Percentiles rank a stretch among this genome's conserved stretches.
Conservation (phyloP, 2,888 invertebrate species). For the Heteromurus nitidus region DNA sequence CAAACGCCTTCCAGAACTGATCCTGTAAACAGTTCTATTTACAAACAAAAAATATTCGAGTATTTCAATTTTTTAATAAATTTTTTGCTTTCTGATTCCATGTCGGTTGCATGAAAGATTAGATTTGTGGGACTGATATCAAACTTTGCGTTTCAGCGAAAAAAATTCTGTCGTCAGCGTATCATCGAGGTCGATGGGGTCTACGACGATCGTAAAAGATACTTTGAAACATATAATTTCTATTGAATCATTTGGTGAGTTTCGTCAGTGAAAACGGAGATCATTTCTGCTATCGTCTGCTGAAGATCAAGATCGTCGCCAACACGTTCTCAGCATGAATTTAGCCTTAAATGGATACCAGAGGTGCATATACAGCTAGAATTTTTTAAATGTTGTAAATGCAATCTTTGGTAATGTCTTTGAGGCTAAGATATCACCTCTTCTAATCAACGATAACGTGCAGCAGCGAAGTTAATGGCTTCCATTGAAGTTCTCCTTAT, state of each 20-base stretch:
- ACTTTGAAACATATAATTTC: too few relatives aligned
- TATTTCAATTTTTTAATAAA: background rate
- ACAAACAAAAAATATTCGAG: constrained; percentile 34
- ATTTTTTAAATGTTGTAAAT: constrained; percentile 64
- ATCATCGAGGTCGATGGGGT: too few relatives aligned
- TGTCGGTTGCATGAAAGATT: too few relatives aligned
- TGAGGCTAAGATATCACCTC: constrained; percentile 67
- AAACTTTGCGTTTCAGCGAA: too few relatives aligned
- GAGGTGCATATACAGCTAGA: constrained; percentile 70
- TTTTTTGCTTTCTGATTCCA: constrained; percentile 11
- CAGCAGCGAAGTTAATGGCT: too few relatives aligned
- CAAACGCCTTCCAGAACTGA: constrained; percentile 64
- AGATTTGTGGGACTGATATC: too few relatives aligned
- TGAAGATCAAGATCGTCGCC: background rate
- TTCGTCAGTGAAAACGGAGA: too few relatives aligned
- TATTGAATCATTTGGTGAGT: too few relatives aligned
- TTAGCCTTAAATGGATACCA: constrained; percentile 70
- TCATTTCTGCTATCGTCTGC: too few relatives aligned
- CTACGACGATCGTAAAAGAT: too few relatives aligned
- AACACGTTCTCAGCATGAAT: background rate
- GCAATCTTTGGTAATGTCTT: constrained; percentile 70
- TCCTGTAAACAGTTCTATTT: constrained; percentile 57
- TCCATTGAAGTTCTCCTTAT: too few relatives aligned
- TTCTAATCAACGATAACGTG: constrained; percentile 7
- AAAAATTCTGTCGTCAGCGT: too few relatives aligned